A percentile compares a stretch with the other conserved stretches of the same genome.
These are phyloP conservation scores for Tachina lurida DNA, from an alignment of 2,888 invertebrate species.

Conservation along the genomic window DNA sequence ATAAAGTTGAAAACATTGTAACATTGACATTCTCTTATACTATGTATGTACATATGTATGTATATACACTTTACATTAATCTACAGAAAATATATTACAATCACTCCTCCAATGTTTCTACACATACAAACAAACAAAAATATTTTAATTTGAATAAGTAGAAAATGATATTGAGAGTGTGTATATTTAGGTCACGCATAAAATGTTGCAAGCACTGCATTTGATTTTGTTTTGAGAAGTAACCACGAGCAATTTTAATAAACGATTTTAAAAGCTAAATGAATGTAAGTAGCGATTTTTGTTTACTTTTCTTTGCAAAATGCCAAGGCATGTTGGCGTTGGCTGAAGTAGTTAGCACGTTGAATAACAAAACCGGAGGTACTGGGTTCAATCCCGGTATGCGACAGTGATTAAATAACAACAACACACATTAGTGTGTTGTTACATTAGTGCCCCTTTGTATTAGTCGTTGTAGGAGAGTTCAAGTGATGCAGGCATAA, in stretches of 20 bases:
- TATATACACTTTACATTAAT: not conserved
- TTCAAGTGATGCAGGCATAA: too few species aligned
- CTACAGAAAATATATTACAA: not conserved
- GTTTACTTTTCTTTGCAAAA: not conserved
- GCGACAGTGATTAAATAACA: too few species aligned
- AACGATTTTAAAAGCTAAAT: too few species aligned
- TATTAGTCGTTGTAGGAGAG: too few species aligned
- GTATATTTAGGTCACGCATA: not conserved
- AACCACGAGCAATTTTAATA: too few species aligned
- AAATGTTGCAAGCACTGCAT: not conserved
- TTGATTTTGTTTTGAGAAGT: not conserved
- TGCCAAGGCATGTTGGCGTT: too few species aligned
- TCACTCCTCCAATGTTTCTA: not conserved
- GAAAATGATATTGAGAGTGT: not conserved
- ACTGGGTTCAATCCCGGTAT: too few species aligned
- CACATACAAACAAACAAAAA: not conserved
- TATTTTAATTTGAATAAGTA: not conserved
- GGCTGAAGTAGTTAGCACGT: too few species aligned
- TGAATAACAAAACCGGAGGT: too few species aligned
- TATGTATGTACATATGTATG: not conserved
- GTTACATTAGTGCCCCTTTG: too few species aligned
- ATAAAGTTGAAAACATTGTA: conserved; percentile 47
- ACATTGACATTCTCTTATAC: not conserved
- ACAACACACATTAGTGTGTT: too few species aligned
- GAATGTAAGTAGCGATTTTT: not conserved